Evolutionary conservation across 2,113 vertebrate species (phyloP), one percentile per base, ranked within the genome.

Genomic region (Rostratula benghalensis): DNA sequence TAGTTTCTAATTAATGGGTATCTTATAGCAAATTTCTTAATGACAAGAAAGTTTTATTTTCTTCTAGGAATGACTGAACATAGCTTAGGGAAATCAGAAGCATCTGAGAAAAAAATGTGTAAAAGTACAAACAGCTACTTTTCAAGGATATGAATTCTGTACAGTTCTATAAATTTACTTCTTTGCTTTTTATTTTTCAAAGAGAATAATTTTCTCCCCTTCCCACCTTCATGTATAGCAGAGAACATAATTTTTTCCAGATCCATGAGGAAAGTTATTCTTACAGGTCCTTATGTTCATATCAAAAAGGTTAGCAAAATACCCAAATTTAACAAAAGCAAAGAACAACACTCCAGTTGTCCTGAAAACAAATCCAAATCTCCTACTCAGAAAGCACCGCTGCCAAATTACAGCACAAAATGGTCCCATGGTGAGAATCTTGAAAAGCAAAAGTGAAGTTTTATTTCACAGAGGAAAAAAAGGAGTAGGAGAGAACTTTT

Each of bases 361-460:
- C 73, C 89, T 92, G 73, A 80, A 95, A 89, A 81, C 25, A 92
- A 89, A 35, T 68, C 77, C 64, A 87, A 97, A 82, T 60, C 87
- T 94, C 94, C 89, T 75, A 92, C 94, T 93, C 93, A 94, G 56
- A 89, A 89, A 81, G 25, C 30, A 59, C 8, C 8, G 89, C 84
- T 92, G 89, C 89, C 94, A 96, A 96, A 94, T 89, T 91, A 75
- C 64, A 87, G 54, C 30, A 92, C 21, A 75, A 84, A 87, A 75
- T 57, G 20, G 64, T 92, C 95, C 86, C 87, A 33, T 87, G 87
- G 24, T 60, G 53, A 87, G 30, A 95, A 94, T 91, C 81, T 83
- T 96, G 81, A 95, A 96, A 96, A 95, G 80, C 77, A 83, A 60
- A 91, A 94, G n/a, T 35, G 37, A 86, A 59, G 86, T 57, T 85